Evolutionary conservation across 2,888 invertebrate species (phyloP).

Genomic region (Zaprionus obscuricornis): DNA sequence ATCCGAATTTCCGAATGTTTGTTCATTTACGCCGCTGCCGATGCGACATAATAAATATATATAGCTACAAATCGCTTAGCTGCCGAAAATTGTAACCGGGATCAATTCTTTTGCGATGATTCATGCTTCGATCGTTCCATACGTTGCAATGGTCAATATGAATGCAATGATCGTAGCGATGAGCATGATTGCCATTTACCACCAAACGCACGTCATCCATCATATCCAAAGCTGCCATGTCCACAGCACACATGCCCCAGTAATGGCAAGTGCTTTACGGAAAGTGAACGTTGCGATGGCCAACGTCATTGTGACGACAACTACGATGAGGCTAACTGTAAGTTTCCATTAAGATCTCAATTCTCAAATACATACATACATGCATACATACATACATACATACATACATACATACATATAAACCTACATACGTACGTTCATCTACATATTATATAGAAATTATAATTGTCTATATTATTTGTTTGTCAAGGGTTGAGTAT

Average conservation of each 20-base stretch:
- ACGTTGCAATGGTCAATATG: slow-evolving; percentile 86
- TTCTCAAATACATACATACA: neutral
- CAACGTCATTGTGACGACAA: slow-evolving; percentile 85
- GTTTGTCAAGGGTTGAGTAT: too few relatives aligned
- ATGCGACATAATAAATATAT: too few relatives aligned
- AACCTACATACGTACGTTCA: neutral
- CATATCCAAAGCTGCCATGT: slow-evolving; percentile 62
- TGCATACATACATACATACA: neutral
- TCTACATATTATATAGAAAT: too few relatives aligned
- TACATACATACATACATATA: neutral
- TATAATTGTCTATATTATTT: too few relatives aligned
- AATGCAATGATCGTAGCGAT: slow-evolving; percentile 87
- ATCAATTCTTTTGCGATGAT: slow-evolving; percentile 86
- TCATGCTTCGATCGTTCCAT: slow-evolving; percentile 86
- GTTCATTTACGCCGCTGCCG: too few relatives aligned
- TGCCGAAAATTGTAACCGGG: slow-evolving; percentile 77
- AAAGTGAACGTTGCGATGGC: slow-evolving; percentile 85
- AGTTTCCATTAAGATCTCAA: slow-evolving; percentile 52
- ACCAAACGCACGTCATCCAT: slow-evolving; percentile 54
- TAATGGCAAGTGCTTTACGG: slow-evolving; percentile 84
- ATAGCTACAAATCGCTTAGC: slow-evolving; percentile 68
- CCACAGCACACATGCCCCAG: slow-evolving; percentile 85
- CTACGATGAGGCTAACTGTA: slow-evolving; percentile 86
- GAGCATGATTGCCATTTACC: slow-evolving; percentile 83
- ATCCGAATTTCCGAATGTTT: too few relatives aligned